Evolutionary conservation across 2,113 vertebrate species (phyloP), one percentile per base, ranked within the genome.

Genomic region (Lophius piscatorius): DNA sequence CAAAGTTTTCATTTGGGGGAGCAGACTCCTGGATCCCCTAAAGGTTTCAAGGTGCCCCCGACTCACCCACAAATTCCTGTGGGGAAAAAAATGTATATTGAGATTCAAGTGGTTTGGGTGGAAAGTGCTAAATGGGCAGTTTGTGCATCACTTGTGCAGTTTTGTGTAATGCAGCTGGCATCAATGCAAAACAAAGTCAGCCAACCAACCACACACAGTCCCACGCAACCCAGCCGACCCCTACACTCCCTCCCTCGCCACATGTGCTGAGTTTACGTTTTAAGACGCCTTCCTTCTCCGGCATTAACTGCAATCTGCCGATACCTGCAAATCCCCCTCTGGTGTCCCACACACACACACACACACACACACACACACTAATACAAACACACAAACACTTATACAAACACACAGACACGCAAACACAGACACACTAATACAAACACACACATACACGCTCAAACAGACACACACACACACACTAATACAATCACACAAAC

Each of bases 201-300:
- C n/a, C n/a, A n/a, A n/a, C n/a, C n/a, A n/a, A 60, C 17, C 41
- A 23, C 6, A 33, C 13, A 22, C 24, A 12, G 48, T 38, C 46
- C 31, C 29, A 0, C 28, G 33, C 50, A 68, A 71, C 40, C 35
- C 8, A 63, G 40, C 2, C 11, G 35, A 65, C 48, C 50, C 39
- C 36, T 16, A 10, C 57, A 31, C 29, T 17, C n/a, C 21, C 44
- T 5, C 31, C 54, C 42, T 41, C 29, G n/a, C 51, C 63, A 56
- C 65, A 63, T 40, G 47, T 61, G 74, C 79, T 84, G 60, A 47
- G 63, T 77, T 75, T 75, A 83, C 64, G 79, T 33, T 76, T 71
- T 71, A 44, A 50, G 34, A 55, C 33, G 28, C 35, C n/a, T 44
- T 13, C 56, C 7, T 57, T 65, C 58, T 47, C 39, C 23, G 21